Conservation (phyloP, 2,888 invertebrate species). For the Yponomeuta cagnagella region DNA sequence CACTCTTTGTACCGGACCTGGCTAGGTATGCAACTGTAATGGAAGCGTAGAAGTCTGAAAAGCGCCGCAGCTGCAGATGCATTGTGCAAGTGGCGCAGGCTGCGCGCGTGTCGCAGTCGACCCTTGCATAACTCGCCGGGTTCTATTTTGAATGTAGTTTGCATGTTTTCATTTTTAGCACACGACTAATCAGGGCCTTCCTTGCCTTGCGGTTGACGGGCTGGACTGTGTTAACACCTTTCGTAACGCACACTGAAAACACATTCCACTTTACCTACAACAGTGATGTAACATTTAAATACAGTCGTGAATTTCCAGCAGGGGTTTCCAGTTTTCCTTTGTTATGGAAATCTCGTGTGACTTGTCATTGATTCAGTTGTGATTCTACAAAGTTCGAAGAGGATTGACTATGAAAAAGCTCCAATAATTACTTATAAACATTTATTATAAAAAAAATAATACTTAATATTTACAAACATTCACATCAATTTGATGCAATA, state of each 20-base stretch:
- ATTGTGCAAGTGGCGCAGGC: slow-evolving; percentile 10
- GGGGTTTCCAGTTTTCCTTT: no score
- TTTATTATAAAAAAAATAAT: slow-evolving; percentile 58
- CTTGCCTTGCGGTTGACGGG: slow-evolving; percentile 19
- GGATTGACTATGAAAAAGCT: neutral
- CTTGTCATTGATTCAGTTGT: no score
- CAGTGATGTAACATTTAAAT: neutral
- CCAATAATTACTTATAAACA: slow-evolving; percentile 32
- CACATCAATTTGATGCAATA: slow-evolving; percentile 73
- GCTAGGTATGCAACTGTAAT: neutral
- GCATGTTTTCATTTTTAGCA: slow-evolving; percentile 72
- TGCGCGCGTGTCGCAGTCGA: neutral
- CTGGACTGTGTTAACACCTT: slow-evolving; percentile 46
- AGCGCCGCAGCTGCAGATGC: neutral
- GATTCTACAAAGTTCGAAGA: no score
- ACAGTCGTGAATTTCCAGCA: neutral
- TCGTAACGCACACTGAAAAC: slow-evolving; percentile 31
- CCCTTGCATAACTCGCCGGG: slow-evolving; percentile 20
- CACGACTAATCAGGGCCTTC: slow-evolving; percentile 46
- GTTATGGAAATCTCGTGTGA: no score
- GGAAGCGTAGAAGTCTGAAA: neutral
- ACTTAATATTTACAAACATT: slow-evolving; percentile 64
- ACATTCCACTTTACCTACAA: neutral
- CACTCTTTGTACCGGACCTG: neutral
- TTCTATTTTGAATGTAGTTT: slow-evolving; percentile 43